Conservation (phyloP, 1,140 invertebrate species). For the Drosophila asahinai region DNA sequence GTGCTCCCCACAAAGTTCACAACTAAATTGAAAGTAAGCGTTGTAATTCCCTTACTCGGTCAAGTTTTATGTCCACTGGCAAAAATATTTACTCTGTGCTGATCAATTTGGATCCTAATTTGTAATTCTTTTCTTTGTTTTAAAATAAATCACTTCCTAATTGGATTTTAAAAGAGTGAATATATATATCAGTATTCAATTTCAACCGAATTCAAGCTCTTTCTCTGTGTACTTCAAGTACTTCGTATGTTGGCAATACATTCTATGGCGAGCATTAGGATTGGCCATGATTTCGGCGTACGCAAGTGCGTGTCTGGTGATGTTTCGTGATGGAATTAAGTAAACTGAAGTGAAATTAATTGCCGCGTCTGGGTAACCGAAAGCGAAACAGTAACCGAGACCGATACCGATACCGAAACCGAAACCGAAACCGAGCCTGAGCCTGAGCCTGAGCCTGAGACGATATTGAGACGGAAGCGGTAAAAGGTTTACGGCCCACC, state of each 20-base stretch:
- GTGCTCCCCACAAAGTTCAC: slow-evolving; percentile 48
- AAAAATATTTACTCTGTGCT: not conserved
- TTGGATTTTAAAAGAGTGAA: not conserved
- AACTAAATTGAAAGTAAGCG: slow-evolving; percentile 54
- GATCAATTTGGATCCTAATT: not conserved
- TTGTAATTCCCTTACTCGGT: slow-evolving; percentile 15
- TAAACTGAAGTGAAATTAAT: slow-evolving; percentile 80
- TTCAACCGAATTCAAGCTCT: slow-evolving; percentile 19
- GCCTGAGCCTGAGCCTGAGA: slow-evolving; percentile 12
- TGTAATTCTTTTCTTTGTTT: not conserved
- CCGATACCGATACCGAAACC: slow-evolving; percentile 11
- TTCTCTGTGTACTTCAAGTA: slow-evolving; percentile 1
- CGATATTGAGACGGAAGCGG: slow-evolving; percentile 57
- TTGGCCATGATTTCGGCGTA: slow-evolving; percentile 42
- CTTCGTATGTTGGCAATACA: slow-evolving; percentile 66
- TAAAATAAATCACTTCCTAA: not conserved
- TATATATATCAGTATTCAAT: not conserved
- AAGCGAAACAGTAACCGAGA: slow-evolving; percentile 39
- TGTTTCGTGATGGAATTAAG: slow-evolving; percentile 77
- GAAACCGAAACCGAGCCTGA: slow-evolving; percentile 10
- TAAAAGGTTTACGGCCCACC: slow-evolving; percentile 38
- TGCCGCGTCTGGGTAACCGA: slow-evolving; percentile 62
- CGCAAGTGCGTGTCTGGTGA: slow-evolving; percentile 65
- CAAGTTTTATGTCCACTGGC: slow-evolving; percentile 26
- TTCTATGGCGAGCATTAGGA: slow-evolving; percentile 31